A percentile compares a stretch with the other conserved stretches of the same genome.
phyloP scores from a whole-genome alignment of 2,113 vertebrate species.

The Eleginops maclovinus region DNA sequence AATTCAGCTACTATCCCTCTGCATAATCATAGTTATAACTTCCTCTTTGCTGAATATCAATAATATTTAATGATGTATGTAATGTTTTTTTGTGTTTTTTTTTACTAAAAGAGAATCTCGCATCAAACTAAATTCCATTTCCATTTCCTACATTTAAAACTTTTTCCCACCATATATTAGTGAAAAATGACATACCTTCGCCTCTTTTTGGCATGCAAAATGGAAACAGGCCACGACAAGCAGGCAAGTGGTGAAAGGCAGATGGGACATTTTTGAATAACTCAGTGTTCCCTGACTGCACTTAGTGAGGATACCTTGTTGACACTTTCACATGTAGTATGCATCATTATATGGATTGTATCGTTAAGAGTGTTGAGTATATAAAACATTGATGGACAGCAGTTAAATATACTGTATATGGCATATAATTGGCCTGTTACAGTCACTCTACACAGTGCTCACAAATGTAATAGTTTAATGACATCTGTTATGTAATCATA shows the following conservation, averaged over 20 bases:
- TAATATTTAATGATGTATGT: neutral
- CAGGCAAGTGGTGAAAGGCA: slow-evolving; percentile 26
- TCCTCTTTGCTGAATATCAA: neutral
- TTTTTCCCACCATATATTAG: neutral
- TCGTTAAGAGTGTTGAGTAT: neutral
- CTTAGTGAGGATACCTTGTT: slow-evolving; percentile 13
- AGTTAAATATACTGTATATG: neutral
- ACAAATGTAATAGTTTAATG: slow-evolving; percentile 12
- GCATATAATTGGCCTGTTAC: neutral
- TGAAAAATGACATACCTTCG: neutral
- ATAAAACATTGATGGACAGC: neutral
- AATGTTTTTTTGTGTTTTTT: neutral
- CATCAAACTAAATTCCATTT: neutral
- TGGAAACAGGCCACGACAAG: slow-evolving; percentile 7
- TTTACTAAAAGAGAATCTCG: neutral
- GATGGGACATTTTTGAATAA: slow-evolving; percentile 45
- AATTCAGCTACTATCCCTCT: neutral
- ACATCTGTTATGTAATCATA: slow-evolving; percentile 18
- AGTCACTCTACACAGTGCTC: neutral
- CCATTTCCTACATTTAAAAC: neutral
- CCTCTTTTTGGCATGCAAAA: neutral
- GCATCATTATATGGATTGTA: slow-evolving; percentile 17
- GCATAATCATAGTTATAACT: neutral
- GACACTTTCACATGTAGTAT: slow-evolving; percentile 32
- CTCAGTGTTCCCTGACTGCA: neutral